Evolutionary conservation across 2,888 invertebrate genomes (phyloP).

Genomic region (Podabrus alpinus): DNA sequence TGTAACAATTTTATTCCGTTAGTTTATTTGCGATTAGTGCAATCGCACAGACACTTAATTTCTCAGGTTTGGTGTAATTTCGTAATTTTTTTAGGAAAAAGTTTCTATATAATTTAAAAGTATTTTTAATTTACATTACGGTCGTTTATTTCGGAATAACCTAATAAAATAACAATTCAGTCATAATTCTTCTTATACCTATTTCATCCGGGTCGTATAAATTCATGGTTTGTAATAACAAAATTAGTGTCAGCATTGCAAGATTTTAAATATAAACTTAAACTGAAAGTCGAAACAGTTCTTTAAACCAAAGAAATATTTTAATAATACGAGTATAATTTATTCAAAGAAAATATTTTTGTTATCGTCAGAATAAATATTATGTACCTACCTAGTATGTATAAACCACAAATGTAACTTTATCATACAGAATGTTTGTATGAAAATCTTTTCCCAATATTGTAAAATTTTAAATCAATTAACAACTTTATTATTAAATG

Average conservation of each 20-base stretch:
- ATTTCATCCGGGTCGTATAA: background rate
- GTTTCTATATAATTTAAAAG: no score
- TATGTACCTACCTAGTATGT: no score
- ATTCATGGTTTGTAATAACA: background rate
- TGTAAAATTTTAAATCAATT: background rate
- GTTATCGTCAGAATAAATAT: background rate
- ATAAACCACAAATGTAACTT: background rate
- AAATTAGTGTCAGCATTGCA: background rate
- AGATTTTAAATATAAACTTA: background rate
- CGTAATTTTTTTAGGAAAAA: no score
- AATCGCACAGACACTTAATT: no score
- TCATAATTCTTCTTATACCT: background rate
- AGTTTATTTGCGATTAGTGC: background rate
- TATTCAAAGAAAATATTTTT: background rate
- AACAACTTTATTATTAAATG: background rate
- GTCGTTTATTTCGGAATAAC: background rate
- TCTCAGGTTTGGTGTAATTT: no score
- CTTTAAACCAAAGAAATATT: background rate
- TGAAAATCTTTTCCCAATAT: background rate
- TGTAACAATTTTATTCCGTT: background rate
- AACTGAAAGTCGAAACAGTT: background rate
- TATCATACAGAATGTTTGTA: background rate
- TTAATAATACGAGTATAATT: no score
- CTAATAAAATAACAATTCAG: background rate
- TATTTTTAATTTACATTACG: background rate